Evolutionary conservation across 2,113 vertebrate species (phyloP).

Genomic region (Rhinopomastus cyanomelas): DNA sequence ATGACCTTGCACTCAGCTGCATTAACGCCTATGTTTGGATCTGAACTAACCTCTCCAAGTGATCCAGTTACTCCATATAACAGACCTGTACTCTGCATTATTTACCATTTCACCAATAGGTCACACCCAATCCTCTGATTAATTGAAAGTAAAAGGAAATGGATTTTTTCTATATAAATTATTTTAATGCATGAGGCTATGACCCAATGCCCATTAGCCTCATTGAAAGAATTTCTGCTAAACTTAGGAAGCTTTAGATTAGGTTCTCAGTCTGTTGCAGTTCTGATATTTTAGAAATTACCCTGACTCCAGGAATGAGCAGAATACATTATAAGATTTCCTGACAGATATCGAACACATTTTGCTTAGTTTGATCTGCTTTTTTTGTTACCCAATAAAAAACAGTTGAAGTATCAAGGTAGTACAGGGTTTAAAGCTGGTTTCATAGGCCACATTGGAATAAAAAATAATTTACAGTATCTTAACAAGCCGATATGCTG

Average conservation of each 20-base stretch:
- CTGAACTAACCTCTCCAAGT: not conserved
- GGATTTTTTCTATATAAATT: slow-evolving; percentile 52
- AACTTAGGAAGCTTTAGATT: not conserved
- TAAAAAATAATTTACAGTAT: not conserved
- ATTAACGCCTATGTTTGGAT: slow-evolving; percentile 13
- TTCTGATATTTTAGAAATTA: slow-evolving; percentile 29
- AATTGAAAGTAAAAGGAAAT: slow-evolving; percentile 61
- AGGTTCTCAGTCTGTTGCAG: not conserved
- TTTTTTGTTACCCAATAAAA: not conserved
- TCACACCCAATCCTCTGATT: slow-evolving; percentile 11
- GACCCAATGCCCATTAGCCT: slow-evolving; percentile 52
- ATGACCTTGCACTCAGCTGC: not conserved
- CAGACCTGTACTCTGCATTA: slow-evolving; percentile 35
- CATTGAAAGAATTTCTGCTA: slow-evolving; percentile 32
- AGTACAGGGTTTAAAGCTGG: not conserved
- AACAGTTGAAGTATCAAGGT: not conserved
- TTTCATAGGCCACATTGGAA: not conserved
- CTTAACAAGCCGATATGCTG: not conserved
- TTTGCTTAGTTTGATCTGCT: not conserved
- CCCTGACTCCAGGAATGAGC: not conserved
- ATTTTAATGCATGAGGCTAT: slow-evolving; percentile 39
- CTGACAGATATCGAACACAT: not conserved
- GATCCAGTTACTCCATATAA: not conserved
- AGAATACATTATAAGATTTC: slow-evolving; percentile 5
- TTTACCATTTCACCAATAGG: slow-evolving; percentile 56